Percentiles rank a stretch among this genome's conserved stretches.
phyloP scores from a whole-genome alignment of 2,113 vertebrate species.

The Periophthalmus modestus region DNA sequence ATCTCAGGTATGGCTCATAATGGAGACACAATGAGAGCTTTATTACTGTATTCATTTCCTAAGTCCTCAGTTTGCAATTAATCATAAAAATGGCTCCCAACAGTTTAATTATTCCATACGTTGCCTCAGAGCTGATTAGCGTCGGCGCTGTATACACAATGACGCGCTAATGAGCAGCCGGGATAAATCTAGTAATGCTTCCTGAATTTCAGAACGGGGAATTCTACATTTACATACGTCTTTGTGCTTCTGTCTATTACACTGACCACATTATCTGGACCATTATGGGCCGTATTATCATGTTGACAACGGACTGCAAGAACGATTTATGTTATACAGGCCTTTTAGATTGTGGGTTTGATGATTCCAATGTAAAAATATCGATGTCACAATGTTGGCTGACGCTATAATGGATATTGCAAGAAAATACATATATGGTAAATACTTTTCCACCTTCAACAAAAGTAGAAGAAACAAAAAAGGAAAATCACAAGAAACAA shows the following conservation, averaged over 20 bases:
- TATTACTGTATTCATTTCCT: slow-evolving; percentile 55
- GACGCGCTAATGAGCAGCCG: slow-evolving; percentile 59
- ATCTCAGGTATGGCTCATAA: slow-evolving; percentile 34
- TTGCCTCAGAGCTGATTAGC: slow-evolving; percentile 67
- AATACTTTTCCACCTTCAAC: too few species aligned
- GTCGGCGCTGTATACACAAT: slow-evolving; percentile 39
- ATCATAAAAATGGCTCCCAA: slow-evolving; percentile 64
- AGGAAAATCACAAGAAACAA: too few species aligned
- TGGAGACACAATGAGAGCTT: slow-evolving; percentile 48
- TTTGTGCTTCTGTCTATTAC: not conserved
- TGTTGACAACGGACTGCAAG: not conserved
- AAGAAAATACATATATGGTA: too few species aligned
- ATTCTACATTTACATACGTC: slow-evolving; percentile 19
- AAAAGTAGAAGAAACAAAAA: too few species aligned
- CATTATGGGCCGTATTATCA: not conserved
- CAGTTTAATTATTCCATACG: slow-evolving; percentile 66
- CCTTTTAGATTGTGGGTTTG: too few species aligned
- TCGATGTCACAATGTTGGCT: too few species aligned
- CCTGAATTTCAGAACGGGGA: slow-evolving; percentile 49
- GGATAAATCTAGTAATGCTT: slow-evolving; percentile 56
- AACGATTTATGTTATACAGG: too few species aligned
- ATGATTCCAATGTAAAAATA: too few species aligned
- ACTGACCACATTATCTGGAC: slow-evolving; percentile 1
- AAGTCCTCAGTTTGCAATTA: slow-evolving; percentile 50
- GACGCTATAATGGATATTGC: too few species aligned